Conservation (phyloP, 2,113 vertebrate genomes). For the Martes martes region DNA sequence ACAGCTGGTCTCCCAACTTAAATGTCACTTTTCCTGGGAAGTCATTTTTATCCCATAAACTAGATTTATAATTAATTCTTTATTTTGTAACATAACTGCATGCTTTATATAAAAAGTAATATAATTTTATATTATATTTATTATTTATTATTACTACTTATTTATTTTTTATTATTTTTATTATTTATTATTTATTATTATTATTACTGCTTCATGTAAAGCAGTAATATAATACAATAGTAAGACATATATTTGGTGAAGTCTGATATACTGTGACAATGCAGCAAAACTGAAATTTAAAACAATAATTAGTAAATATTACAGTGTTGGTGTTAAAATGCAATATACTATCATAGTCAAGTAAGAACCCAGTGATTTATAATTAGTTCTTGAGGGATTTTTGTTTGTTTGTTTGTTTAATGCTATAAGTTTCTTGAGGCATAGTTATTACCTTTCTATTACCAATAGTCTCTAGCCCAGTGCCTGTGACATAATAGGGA, state of each 20-base stretch:
- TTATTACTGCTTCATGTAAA: conserved; percentile 80
- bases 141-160: no score
- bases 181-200: no score
- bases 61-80: conserved; percentile 1
- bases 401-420: neutral
- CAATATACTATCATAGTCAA: conserved; percentile 85
- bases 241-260: conserved; percentile 99
- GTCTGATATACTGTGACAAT: conserved; percentile 96
- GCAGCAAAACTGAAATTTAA: conserved; percentile 88
- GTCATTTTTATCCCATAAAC: neutral
- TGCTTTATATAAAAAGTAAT: conserved; percentile 87
- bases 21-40: neutral
- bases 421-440: neutral
- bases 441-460: neutral
- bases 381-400: neutral
- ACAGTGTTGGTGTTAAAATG: conserved; percentile 90
- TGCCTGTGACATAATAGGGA: neutral
- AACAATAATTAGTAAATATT: conserved; percentile 91
- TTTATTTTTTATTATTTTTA: no score
- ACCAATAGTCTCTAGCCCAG: neutral
- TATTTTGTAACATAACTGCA: conserved; percentile 91
- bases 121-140: no score
- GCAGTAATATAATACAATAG: conserved; percentile 99
- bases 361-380: conserved; percentile 82
- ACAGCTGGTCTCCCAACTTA: neutral